Evolutionary conservation across 1,140 invertebrate genomes (phyloP).

Genomic region (Pseudomyrmex flavicornis): DNA sequence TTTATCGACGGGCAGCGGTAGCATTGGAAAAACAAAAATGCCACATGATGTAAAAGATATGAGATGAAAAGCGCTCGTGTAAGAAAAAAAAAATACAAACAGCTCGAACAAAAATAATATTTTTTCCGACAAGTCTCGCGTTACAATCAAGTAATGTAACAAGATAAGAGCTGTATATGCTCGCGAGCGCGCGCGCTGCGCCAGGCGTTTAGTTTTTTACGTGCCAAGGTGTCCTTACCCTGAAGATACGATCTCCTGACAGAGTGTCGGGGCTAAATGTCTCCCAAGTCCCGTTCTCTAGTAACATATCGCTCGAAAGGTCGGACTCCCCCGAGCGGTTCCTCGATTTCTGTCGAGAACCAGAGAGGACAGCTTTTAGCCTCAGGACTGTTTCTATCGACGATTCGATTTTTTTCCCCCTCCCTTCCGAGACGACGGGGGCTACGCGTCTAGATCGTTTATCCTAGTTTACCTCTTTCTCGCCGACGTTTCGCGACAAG

Average conservation of each 20-base stretch:
- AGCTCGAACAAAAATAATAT: constrained; percentile 53
- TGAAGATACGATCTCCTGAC: constrained; percentile 85
- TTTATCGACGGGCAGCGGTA: constrained; percentile 36
- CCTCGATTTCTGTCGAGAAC: constrained; percentile 85
- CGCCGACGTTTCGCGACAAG: neutral
- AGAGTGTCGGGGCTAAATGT: constrained; percentile 86
- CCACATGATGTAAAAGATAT: constrained; percentile 43
- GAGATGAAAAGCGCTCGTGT: constrained; percentile 63
- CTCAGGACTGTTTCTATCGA: constrained; percentile 55
- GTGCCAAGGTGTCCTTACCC: constrained; percentile 82
- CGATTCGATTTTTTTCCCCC: constrained; percentile 20
- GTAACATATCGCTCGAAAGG: constrained; percentile 86
- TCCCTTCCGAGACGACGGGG: neutral
- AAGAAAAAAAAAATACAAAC: constrained; percentile 41
- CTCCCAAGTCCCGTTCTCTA: constrained; percentile 88
- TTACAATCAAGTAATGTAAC: constrained; percentile 25
- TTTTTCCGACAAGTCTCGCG: constrained; percentile 49
- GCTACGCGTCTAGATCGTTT: constrained; percentile 21
- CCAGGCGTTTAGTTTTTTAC: constrained; percentile 64
- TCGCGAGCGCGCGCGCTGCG: constrained; percentile 30
- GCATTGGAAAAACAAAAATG: constrained; percentile 21
- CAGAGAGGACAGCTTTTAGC: constrained; percentile 80
- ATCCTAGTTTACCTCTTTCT: constrained; percentile 36
- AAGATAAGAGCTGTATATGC: constrained; percentile 44
- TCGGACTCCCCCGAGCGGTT: constrained; percentile 84